phyloP scores from a whole-genome alignment of 2,113 vertebrate species.

The Choloepus hoffmanni region DNA sequence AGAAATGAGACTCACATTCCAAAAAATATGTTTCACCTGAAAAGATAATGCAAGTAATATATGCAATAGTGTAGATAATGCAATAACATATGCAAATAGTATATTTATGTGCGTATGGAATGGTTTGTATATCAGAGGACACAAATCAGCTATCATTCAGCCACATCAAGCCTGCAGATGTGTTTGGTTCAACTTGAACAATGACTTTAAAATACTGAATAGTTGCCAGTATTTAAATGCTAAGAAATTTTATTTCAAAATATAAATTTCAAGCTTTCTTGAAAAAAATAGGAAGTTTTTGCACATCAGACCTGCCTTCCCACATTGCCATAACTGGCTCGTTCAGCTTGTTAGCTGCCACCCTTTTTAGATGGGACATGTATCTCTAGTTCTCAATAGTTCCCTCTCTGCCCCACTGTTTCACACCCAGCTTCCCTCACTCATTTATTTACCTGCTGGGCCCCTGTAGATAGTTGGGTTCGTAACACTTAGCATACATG shows the following conservation, averaged over 20 bases:
- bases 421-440: neutral
- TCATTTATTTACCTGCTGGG: neutral
- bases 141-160: neutral
- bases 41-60: neutral
- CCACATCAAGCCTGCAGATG: neutral
- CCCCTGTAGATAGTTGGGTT: neutral
- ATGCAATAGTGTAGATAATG: neutral
- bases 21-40: neutral
- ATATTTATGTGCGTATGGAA: neutral
- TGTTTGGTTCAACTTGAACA: neutral
- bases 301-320: neutral
- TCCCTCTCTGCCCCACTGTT: no score
- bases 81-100: neutral
- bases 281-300: neutral
- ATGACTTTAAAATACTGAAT: neutral
- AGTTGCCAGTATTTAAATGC: neutral
- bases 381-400: neutral
- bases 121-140: neutral
- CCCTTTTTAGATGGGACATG: neutral
- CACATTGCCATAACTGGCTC: no score
- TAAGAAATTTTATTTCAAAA: conserved; percentile 14
- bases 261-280: neutral
- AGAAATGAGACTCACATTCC: neutral
- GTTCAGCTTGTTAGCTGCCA: no score
- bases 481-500: neutral